Evolutionary conservation across 2,113 vertebrate genomes (phyloP), one percentile per base, ranked within the genome.

Genomic region (Petaurus breviceps): DNA sequence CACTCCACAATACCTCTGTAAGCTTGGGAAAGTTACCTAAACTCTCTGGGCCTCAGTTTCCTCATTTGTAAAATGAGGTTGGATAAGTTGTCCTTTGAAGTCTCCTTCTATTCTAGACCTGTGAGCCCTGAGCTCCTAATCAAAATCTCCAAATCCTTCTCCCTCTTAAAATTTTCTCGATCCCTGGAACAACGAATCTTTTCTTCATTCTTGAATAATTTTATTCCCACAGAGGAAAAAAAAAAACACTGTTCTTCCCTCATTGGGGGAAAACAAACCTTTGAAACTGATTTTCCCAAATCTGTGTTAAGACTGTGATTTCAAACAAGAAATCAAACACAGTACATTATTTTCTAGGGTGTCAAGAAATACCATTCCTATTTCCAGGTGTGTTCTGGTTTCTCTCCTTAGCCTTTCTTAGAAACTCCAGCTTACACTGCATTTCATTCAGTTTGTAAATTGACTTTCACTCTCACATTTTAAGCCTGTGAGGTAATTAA

Each of bases 301-400:
- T 92, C 94, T 95, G n/a, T 90, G 94, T 94, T 90, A 92, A 95
- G 37, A 77, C 91, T 94, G 89, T 84, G 16, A 90, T 1, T 3
- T 8, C 84, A 31, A 77, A 90, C 50, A 0, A 52, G 50, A 95
- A 93, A 93, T 8, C 2, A 25, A 90, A 89, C 43, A 49, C 50
- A 43, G 77, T 61, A 43, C 90, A 0, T 92, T 37, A 95, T 92
- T 51, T 57, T 22, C 46, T 49, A 95, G 23, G 50, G 46, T 92
- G 51, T 90, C 51, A 9, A 11, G 0, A 91, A 68, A 8, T 2
- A 0, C 43, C 54, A 9, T 1, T 43, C 89, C 0, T 11, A 89
- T 68, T 55, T 19, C 10, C 28, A 92, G 7, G 8, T 49, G 22
- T 16, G 37, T 90, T 14, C 7, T 54, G 24, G 43, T 54, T 61